Conservation (phyloP, 1,140 invertebrate species). For the Hermetia illucens region DNA sequence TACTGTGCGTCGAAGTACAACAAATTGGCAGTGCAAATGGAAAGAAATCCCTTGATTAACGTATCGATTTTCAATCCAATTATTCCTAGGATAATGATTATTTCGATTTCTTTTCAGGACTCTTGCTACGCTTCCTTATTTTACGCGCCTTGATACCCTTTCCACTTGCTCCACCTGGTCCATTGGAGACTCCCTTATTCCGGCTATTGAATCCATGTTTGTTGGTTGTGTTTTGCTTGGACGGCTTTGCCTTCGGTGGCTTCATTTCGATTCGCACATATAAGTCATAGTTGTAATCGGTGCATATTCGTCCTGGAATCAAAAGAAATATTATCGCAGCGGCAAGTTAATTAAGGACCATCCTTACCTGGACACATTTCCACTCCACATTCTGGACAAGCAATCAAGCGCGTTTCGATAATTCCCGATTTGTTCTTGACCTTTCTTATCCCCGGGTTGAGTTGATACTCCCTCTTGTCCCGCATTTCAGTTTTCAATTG, state of each 20-base stretch:
- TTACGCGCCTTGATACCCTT: too few relatives aligned
- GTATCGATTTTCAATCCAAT: too few relatives aligned
- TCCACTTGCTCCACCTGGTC: too few relatives aligned
- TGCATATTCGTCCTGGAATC: slow-evolving; percentile 30
- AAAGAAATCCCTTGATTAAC: too few relatives aligned
- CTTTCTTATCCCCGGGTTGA: slow-evolving; percentile 49
- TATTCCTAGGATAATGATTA: too few relatives aligned
- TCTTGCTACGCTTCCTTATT: too few relatives aligned
- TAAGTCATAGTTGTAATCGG: slow-evolving; percentile 35
- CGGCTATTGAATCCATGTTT: slow-evolving; percentile 23
- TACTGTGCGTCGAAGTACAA: too few relatives aligned
- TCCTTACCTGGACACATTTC: slow-evolving; percentile 63
- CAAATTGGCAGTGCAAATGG: too few relatives aligned
- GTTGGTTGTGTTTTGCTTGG: slow-evolving; percentile 14
- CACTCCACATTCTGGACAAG: slow-evolving; percentile 66
- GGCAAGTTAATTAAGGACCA: slow-evolving; percentile 32
- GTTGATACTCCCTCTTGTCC: slow-evolving; percentile 44
- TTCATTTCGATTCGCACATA: slow-evolving; percentile 30
- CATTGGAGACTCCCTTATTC: too few relatives aligned
- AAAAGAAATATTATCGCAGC: slow-evolving; percentile 29
- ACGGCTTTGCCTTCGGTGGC: slow-evolving; percentile 18
- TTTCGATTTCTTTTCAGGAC: too few relatives aligned
- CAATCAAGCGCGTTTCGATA: slow-evolving; percentile 55
- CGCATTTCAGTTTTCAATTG: slow-evolving; percentile 48
- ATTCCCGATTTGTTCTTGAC: slow-evolving; percentile 65